Evolutionary conservation across 2,888 invertebrate genomes (phyloP).

Genomic region (Onthophagus sagittarius): DNA sequence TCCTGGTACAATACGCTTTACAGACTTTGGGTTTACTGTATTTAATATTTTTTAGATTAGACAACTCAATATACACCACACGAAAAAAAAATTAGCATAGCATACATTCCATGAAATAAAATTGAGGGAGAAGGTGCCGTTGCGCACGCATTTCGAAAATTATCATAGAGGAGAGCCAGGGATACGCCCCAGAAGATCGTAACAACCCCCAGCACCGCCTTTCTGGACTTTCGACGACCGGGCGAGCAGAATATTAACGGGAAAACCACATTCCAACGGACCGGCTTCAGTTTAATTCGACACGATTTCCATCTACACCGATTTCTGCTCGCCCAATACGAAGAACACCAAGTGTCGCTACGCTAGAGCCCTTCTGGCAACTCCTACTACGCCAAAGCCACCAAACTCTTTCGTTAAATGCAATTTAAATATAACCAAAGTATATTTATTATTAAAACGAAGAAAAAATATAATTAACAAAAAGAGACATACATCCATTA

Average conservation of each 20-base stretch:
- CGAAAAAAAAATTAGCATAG: neutral
- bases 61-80: neutral
- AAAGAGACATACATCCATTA: too few species aligned
- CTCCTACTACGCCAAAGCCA: neutral
- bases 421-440: too few species aligned
- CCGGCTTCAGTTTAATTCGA: neutral
- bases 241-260: constrained; percentile 33
- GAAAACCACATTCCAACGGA: constrained; percentile 20
- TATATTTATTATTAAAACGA: too few species aligned
- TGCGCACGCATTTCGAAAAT: constrained; percentile 20
- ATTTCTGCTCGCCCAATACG: constrained; percentile 23
- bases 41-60: neutral
- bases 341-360: constrained; percentile 32
- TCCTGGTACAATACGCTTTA: too few species aligned
- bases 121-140: constrained; percentile 14
- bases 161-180: constrained; percentile 38
- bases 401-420: too few species aligned
- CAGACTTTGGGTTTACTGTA: too few species aligned
- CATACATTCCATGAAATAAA: neutral
- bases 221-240: constrained; percentile 39
- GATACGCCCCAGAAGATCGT: constrained; percentile 43
- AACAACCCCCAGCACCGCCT: constrained; percentile 49
- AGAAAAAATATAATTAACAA: too few species aligned
- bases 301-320: neutral
- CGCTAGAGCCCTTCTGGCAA: constrained; percentile 24